Evolutionary conservation across 2,888 invertebrate genomes (phyloP), one percentile per base, ranked within the genome.

Genomic region (Drosophila anomalata): DNA sequence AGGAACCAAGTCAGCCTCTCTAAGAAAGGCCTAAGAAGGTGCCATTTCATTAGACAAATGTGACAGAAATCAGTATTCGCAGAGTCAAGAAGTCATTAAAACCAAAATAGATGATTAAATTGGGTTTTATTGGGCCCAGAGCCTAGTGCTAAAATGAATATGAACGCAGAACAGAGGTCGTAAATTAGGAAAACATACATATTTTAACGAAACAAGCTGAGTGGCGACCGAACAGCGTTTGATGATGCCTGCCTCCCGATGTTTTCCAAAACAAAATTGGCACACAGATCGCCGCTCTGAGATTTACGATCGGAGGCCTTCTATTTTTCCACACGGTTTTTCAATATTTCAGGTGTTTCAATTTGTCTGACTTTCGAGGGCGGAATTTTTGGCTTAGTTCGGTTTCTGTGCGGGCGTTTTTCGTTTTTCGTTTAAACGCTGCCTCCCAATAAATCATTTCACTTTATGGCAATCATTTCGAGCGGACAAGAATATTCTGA

Each of bases 381-480:
- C 60, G 56, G 70, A 57, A 68, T 72, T 68, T 62, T 52, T 60
- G 62, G 73, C 46, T 14, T 31, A 29, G 52, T 57, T 24, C 22
- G 22, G 22, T 24, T 39, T 36, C 33, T 47, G 77, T 66, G 82
- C 51, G 70, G 73, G 83, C 73, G 80, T 74, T 67, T 17, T 17
- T 17, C 17, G 17, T 17, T 17, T 17, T 17, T 67, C 14, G 62
- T 17, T 42, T 41, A 14, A 42, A 52, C 58, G 44, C 55, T 71
- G 62, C 11, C 47, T 61, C 31, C n/a, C 56, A 57, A 85, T 83
- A 78, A 86, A 83, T 84, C 78, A 84, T 78, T 73, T 71, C 55
- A 76, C 77, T 84, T 83, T 83, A 80, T 83, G 86, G 80, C 83
- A 76, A 85, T 75, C 50, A 79, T 79, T 78, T 83, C 62, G 73